Percentiles rank a stretch among this genome's conserved stretches.
phyloP scores from a whole-genome alignment of 1,140 invertebrate genomes.

The Brachionus paranguensis region DNA sequence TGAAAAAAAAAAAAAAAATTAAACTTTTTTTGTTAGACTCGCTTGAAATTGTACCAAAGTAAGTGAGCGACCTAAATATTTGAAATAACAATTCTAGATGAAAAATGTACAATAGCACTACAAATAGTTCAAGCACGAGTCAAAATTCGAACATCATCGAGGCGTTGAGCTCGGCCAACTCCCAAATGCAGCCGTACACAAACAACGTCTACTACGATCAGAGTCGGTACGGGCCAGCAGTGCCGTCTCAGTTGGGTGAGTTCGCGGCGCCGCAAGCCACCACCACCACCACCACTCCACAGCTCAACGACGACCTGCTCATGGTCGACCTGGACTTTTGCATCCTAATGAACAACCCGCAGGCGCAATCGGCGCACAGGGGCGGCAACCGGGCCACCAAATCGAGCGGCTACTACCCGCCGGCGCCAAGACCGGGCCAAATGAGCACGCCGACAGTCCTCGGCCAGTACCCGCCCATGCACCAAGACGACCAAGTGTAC shows the following conservation, averaged over 20 bases:
- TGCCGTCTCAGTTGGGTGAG: not conserved
- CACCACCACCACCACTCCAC: not conserved
- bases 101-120: constrained; percentile 6
- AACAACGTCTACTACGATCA: not conserved
- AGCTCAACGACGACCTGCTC: not conserved
- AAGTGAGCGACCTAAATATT: not conserved
- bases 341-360: not conserved
- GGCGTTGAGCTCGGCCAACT: not conserved
- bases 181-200: not conserved
- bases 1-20: not conserved
- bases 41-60: not conserved
- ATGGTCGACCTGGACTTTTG: constrained; percentile 3
- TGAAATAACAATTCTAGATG: not conserved
- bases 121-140: not conserved
- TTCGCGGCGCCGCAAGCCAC: not conserved
- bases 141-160: constrained; percentile 7
- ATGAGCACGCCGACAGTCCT: not conserved
- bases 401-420: not conserved
- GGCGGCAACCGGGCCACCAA: not conserved
- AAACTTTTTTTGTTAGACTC: not conserved
- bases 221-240: not conserved
- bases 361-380: not conserved
- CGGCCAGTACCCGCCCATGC: not conserved
- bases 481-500: not conserved
- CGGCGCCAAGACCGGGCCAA: not conserved